A percentile compares a stretch with the other conserved stretches of the same genome.
These are phyloP conservation scores for Sander vitreus DNA, from an alignment of 2,113 vertebrate genomes.

Conservation along the genomic window DNA sequence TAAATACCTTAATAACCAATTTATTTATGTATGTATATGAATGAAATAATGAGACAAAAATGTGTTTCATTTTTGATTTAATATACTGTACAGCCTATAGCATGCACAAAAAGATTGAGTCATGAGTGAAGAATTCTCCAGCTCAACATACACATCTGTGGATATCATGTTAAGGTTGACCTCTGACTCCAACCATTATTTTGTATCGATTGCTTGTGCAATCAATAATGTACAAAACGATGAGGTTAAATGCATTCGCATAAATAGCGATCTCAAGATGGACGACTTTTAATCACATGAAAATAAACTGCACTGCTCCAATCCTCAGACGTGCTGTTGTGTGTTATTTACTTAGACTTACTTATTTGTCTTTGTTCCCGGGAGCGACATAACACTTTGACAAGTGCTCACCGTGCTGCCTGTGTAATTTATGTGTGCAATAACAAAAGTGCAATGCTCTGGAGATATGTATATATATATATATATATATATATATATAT, in stretches of 20 bases:
- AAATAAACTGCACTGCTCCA: slow-evolving; percentile 24
- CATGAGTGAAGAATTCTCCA: neutral
- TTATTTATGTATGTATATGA: neutral
- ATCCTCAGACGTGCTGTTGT: slow-evolving; percentile 44
- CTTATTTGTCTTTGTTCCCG: slow-evolving; percentile 56
- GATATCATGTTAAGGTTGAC: slow-evolving; percentile 15
- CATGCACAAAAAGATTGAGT: neutral
- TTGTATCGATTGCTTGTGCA: slow-evolving; percentile 41
- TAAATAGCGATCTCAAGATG: slow-evolving; percentile 34
- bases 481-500: neutral
- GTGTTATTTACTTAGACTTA: slow-evolving; percentile 49
- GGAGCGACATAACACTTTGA: slow-evolving; percentile 47
- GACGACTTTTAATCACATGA: slow-evolving; percentile 54
- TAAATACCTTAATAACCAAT: neutral
- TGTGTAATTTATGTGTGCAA: slow-evolving; percentile 60
- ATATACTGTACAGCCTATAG: neutral
- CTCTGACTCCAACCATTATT: slow-evolving; percentile 40
- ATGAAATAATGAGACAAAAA: neutral
- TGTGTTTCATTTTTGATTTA: neutral
- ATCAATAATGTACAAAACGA: slow-evolving; percentile 52
- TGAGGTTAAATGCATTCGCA: slow-evolving; percentile 48
- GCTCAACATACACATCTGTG: slow-evolving; percentile 8
- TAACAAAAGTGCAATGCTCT: slow-evolving; percentile 58
- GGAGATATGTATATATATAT: slow-evolving; percentile 8
- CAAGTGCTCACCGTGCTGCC: slow-evolving; percentile 28